Percentiles rank a stretch among this genome's conserved stretches.
phyloP scores from a whole-genome alignment of 2,113 vertebrate genomes.

The Cochlearius cochlearius region DNA sequence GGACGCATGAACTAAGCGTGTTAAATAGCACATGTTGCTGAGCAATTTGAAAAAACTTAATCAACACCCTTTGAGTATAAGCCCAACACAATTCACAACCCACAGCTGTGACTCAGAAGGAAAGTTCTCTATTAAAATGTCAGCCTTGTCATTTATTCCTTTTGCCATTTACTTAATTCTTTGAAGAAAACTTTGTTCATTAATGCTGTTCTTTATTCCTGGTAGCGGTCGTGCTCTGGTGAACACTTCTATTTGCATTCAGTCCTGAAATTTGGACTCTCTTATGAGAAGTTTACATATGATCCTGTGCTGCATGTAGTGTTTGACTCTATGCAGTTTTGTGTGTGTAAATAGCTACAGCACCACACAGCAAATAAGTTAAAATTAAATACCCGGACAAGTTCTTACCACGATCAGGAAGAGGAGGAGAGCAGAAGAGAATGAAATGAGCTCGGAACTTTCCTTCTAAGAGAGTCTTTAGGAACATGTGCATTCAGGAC shows the following conservation, averaged over 20 bases:
- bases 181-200: constrained; percentile 7
- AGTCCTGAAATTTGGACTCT: background rate
- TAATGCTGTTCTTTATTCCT: background rate
- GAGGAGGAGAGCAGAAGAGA: background rate
- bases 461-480: background rate
- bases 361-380: background rate
- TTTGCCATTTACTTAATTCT: constrained; percentile 28
- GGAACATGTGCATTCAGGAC: background rate
- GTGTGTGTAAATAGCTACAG: background rate
- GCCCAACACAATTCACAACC: background rate
- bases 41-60: background rate
- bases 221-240: background rate
- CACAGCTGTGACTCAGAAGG: constrained; percentile 40
- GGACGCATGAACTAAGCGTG: background rate
- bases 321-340: background rate
- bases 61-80: background rate
- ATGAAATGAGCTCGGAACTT: background rate
- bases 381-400: background rate
- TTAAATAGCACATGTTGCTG: background rate
- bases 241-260: background rate
- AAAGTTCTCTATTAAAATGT: constrained; percentile 47
- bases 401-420: background rate
- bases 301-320: background rate
- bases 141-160: constrained; percentile 24
- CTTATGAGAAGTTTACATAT: background rate